These are phyloP conservation scores for Drosophila tripunctata DNA, from an alignment of 2,888 invertebrate species.

Conservation along the genomic window DNA sequence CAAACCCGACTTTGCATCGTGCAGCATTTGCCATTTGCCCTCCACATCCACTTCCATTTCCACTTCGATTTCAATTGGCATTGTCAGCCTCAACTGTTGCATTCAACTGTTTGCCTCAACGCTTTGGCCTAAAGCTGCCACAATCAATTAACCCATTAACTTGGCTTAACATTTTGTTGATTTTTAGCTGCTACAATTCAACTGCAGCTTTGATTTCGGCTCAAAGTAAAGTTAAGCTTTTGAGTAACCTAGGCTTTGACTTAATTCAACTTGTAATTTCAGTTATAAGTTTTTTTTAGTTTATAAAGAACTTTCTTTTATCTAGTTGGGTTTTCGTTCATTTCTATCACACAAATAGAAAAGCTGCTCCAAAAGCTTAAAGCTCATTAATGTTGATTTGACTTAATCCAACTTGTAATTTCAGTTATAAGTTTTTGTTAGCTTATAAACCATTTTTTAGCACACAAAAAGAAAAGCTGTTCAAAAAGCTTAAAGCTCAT, in stretches of 20 bases:
- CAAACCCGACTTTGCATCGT: slow-evolving; percentile 30
- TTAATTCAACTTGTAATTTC: too few species aligned
- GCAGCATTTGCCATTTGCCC: slow-evolving; percentile 60
- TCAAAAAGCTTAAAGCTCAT: background rate
- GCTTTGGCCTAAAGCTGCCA: background rate
- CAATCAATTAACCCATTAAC: background rate
- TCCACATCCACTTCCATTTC: background rate
- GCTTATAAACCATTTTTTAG: too few species aligned
- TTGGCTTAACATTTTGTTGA: background rate
- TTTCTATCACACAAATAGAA: too few species aligned
- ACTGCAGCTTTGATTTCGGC: background rate
- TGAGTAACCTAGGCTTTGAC: background rate
- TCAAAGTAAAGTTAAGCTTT: background rate
- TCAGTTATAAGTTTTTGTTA: too few species aligned
- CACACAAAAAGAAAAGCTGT: too few species aligned
- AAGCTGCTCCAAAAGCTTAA: background rate
- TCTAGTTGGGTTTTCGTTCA: too few species aligned
- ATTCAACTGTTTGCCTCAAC: background rate
- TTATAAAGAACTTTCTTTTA: too few species aligned
- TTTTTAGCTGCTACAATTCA: background rate
- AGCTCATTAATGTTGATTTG: background rate
- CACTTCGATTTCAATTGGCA: slow-evolving; percentile 7
- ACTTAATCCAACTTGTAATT: too few species aligned
- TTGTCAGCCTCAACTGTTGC: slow-evolving; percentile 19
- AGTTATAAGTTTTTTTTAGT: too few species aligned